phyloP scores from a whole-genome alignment of 1,140 invertebrate species.

The Littorina saxatilis region DNA sequence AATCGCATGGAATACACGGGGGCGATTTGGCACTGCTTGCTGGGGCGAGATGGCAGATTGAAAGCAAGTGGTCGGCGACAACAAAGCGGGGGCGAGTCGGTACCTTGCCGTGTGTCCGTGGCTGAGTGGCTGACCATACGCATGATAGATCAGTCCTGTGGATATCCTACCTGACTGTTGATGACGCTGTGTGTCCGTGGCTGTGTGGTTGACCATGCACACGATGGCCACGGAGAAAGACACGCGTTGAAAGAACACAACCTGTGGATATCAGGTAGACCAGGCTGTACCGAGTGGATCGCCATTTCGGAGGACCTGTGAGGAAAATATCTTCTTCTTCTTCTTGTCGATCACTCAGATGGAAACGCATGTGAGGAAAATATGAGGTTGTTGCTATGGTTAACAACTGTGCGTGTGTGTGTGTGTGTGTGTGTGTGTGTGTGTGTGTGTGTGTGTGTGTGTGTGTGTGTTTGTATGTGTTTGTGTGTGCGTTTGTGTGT shows the following conservation, averaged over 20 bases:
- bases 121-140: conserved; percentile 44
- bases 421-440: too few relatives aligned
- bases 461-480: too few relatives aligned
- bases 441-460: too few relatives aligned
- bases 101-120: not conserved
- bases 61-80: not conserved
- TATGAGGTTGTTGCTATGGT: too few relatives aligned
- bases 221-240: conserved; percentile 47
- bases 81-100: too few relatives aligned
- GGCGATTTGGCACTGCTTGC: not conserved
- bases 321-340: too few relatives aligned
- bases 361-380: too few relatives aligned
- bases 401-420: too few relatives aligned
- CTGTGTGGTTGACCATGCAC: conserved; percentile 52
- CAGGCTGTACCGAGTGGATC: conserved; percentile 39
- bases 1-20: too few relatives aligned
- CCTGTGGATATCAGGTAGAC: conserved; percentile 27
- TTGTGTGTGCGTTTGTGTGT: too few relatives aligned
- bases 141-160: not conserved
- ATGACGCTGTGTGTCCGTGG: not conserved
- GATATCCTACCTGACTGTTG: too few relatives aligned
- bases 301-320: conserved; percentile 42
- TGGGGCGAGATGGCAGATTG: not conserved
- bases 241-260: conserved; percentile 39
- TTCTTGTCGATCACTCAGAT: too few relatives aligned